Base-by-base conservation (phyloP, 2,888 invertebrate genomes). In the Eupithecia tripunctaria region DNA sequence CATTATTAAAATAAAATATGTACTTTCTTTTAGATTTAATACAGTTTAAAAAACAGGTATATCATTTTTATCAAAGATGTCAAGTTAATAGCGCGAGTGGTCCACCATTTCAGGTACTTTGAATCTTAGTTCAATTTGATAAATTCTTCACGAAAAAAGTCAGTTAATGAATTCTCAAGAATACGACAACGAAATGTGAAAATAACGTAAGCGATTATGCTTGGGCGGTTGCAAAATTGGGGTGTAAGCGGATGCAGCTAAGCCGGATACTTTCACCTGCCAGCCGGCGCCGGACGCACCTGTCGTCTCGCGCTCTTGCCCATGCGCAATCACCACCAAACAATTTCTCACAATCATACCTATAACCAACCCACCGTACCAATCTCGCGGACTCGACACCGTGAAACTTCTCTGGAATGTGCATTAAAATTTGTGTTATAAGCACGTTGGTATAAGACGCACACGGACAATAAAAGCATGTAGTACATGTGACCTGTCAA, bases 231-330 rank as follows among this genome's bases (percentile, higher is more conserved):
- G 68, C 67, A 71, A 78, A 79, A 79, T 85, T 86, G 78, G 82
- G 81, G 83, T 84, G 86, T 86, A 89, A 89, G 86, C 92, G 92
- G 92, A 92, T 90, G 91, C 83, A 84, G 86, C 78, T 81, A 80
- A 82, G 79, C 78, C 85, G 83, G 80, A 82, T 81, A 90, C 92
- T 93, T 93, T 92, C 92, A 91, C 92, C 88, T 84, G 86, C 86
- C 68, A 59, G 71, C 65, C 81, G 82, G 74, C 76, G 82, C 74
- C 78, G 72, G 75, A 78, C 77, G 77, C 86, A 86, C 86, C 86
- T 86, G 87, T 82, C 83, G 80, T 76, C 73, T 78, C 78, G 79
- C 84, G 80, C 86, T 83, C 85, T 85, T 86, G 86, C 80, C 81
- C 84, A 81, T 82, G 78, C 81, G 71, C 78, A 80, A 85, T 80